Conservation (phyloP, 2,888 invertebrate species). For the Gibbula magus region DNA sequence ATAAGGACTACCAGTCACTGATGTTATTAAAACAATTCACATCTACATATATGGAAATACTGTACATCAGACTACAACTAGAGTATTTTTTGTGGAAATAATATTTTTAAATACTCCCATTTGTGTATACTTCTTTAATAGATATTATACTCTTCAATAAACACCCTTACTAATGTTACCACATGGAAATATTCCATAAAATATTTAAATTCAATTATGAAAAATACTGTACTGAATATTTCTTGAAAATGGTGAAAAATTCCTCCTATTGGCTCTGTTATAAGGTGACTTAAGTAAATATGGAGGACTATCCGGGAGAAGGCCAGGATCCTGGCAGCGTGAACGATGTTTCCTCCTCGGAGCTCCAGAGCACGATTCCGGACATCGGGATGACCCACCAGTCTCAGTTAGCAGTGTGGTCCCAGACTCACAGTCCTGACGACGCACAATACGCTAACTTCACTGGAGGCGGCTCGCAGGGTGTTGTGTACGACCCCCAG, state of each 20-base stretch:
- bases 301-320: slow-evolving; percentile 14
- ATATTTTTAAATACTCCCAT: too few species aligned
- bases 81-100: too few species aligned
- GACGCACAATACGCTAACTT: background rate
- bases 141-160: too few species aligned
- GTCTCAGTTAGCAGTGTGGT: background rate
- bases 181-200: background rate
- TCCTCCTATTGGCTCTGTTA: background rate
- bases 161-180: too few species aligned
- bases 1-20: too few species aligned
- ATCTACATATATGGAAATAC: too few species aligned
- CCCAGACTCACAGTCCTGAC: background rate
- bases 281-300: background rate
- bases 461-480: background rate
- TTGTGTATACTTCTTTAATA: too few species aligned
- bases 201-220: background rate
- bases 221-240: background rate
- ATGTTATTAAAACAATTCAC: too few species aligned
- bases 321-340: background rate
- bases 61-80: too few species aligned
- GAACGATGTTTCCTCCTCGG: background rate
- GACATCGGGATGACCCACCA: slow-evolving; percentile 3
- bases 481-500: background rate
- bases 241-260: background rate
- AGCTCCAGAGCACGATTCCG: slow-evolving; percentile 12